Evolutionary conservation across 2,797 vertebrate species (phyloP), one percentile per base, ranked within the genome.

Genomic region (Poeciliopsis gracilis): DNA sequence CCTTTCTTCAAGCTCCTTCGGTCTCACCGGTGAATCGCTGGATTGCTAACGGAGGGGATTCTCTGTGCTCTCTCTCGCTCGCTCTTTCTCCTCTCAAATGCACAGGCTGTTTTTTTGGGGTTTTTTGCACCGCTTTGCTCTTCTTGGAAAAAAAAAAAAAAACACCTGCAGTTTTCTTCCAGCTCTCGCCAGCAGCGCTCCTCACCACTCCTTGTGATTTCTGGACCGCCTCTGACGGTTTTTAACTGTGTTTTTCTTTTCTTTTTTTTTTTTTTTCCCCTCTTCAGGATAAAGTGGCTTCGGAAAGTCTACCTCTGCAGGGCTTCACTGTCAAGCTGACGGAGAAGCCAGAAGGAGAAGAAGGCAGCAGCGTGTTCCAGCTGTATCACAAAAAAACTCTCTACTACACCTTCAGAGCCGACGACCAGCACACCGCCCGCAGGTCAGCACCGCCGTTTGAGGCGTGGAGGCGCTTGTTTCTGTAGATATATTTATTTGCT

Each of bases 301-400:
- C 96, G 75, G 98, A 99, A 94, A 98, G 97, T 89, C 94, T 99
- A 74, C 97, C 98, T 87, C 94, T 99, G 85, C 94, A 98, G 91
- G 97, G 98, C 61, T 99, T 99, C 93, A 98, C 97, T 11, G 95
- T 99, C 71, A 96, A 96, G 84, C 92, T 95, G 73, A 95, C 96
- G 4, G 97, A 97, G 82, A 96, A 95, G 81, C 95, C 96, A 1
- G 97, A 97, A 72, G 96, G 96, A 82, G 96, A 84, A 0, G 97
- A 97, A 36, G 91, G 94, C 55, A 93, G 94, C 78, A 94, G 93
- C 3, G 83, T 97, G 77, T 99, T 99, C 84, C 98, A 99, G 82
- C 97, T 99, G 71, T 99, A 98, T 93, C 98, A 99, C 94, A 99
- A 99, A 94, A 98, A 98, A 91, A 98, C 96, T 0, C 96, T 99